These are phyloP conservation scores for Bubo blakistoni DNA, from an alignment of 2,113 vertebrate species.

Conservation along the genomic window DNA sequence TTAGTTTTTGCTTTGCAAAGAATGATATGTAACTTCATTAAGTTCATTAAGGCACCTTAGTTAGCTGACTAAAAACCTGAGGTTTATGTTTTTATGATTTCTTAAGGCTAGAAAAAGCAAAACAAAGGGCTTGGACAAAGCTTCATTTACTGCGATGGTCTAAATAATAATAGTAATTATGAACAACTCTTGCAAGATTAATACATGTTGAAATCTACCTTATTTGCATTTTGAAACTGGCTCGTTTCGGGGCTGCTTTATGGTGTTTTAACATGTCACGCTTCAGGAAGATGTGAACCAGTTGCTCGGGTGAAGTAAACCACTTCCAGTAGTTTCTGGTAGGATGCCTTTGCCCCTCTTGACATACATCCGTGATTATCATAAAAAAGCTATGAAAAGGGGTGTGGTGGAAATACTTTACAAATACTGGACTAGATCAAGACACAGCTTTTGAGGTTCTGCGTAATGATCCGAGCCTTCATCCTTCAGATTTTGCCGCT, in stretches of 20 bases:
- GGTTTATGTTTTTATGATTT: neutral
- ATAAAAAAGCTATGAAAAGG: neutral
- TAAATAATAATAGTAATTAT: neutral
- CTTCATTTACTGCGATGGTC: neutral
- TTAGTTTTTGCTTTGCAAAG: neutral
- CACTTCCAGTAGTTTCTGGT: neutral
- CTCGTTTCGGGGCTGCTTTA: neutral
- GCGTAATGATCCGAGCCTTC: neutral
- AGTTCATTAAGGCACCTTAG: neutral
- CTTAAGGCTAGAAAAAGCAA: neutral
- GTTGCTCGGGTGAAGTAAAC: neutral
- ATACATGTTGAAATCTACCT: neutral
- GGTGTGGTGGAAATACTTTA: neutral
- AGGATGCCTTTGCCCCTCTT: neutral
- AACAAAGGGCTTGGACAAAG: neutral
- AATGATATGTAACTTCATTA: neutral
- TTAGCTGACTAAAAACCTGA: neutral
- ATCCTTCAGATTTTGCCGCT: neutral
- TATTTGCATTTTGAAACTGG: neutral
- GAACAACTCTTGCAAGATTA: neutral
- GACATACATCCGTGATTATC: neutral
- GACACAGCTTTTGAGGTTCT: neutral
- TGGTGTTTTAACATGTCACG: neutral
- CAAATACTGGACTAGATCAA: neutral
- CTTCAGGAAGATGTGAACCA: neutral